Percentiles rank a stretch among this genome's conserved stretches.
Conservation (phyloP, 1,140 invertebrate species). For the Aethina tumida region DNA sequence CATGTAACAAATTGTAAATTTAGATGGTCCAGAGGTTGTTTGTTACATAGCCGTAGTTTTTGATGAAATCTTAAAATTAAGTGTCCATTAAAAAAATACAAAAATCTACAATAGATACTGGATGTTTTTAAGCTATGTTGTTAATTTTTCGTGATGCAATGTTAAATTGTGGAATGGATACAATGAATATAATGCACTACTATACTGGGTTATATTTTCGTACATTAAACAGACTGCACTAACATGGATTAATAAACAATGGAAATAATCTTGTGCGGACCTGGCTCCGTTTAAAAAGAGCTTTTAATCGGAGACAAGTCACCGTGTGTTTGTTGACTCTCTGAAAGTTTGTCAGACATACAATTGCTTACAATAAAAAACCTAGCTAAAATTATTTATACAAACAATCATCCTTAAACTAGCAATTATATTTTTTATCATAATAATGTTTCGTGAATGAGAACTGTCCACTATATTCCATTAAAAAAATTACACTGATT, state of each 20-base stretch:
- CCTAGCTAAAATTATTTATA: conserved; percentile 36
- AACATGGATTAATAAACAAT: conserved; percentile 26
- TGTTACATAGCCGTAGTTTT: neutral
- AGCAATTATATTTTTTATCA: conserved; percentile 32
- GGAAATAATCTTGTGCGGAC: conserved; percentile 7
- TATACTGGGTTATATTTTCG: conserved; percentile 27
- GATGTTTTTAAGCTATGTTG: conserved; percentile 8
- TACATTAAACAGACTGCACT: conserved; percentile 32
- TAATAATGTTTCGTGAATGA: conserved; percentile 24
- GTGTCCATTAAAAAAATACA: conserved; percentile 30
- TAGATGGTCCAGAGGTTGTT: conserved; percentile 12
- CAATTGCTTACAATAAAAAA: conserved; percentile 35
- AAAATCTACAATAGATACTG: conserved; percentile 28
- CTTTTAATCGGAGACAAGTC: conserved; percentile 8
- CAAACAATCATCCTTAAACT: conserved; percentile 34
- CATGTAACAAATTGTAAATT: conserved; percentile 6
- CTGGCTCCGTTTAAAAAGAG: conserved; percentile 2
- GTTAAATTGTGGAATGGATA: conserved; percentile 34
- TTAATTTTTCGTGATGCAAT: conserved; percentile 19
- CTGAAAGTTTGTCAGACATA: conserved; percentile 21
- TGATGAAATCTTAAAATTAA: conserved; percentile 16
- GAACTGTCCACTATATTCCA: conserved; percentile 29
- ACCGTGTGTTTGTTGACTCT: too few species aligned
- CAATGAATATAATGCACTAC: conserved; percentile 34
- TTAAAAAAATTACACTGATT: conserved; percentile 29